Base-by-base conservation (phyloP, 1,140 invertebrate genomes). In the Zaprionus africanus region DNA sequence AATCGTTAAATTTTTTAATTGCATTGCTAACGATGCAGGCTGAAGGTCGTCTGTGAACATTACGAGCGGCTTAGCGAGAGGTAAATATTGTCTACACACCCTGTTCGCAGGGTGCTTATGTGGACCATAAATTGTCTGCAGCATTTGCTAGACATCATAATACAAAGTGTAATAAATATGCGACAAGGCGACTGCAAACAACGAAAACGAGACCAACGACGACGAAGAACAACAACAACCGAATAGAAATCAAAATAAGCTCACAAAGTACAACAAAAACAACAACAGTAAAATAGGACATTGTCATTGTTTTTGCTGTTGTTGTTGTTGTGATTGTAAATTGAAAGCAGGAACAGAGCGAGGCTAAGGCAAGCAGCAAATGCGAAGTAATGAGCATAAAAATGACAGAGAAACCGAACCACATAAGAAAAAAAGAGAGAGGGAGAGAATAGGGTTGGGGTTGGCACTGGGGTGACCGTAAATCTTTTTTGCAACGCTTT, bases 401-500 rank as follows among this genome's bases (percentile, higher is more conserved):
- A 87, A 81, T 72, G 81, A 66, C 77, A 78, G 74, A 65, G 73
- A 54, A 54, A 70, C 57, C 51, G 70, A 73, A 73, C 68, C 77
- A 60, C 65, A 77, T 9, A 22, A 24, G n/a, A 38, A 11, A 46
- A 22, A 6, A 13, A 41, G n/a, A 15, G 1, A 17, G 15, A 54
- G 26, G 12, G n/a, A 41, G 28, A 15, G 2, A 24, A 15, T 43
- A 26, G 15, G 15, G 17, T 13, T 19, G 22, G 2, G 34, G 19
- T 17, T 12, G 41, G 26, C 22, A 9, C 12, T 6, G 46, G 70
- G 81, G 65, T 68, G 70, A 83, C 77, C 70, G 78, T 87, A 88
- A 87, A 87, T 87, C 85, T 88, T 61, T 80, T 88, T 88, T 88
- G 84, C 80, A 49, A 81, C 81, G 81, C 84, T 88, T 84, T 87